Evolutionary conservation across 2,797 vertebrate genomes (phyloP), one percentile per base, ranked within the genome.

Genomic region (Oceanodroma leucorhoa): DNA sequence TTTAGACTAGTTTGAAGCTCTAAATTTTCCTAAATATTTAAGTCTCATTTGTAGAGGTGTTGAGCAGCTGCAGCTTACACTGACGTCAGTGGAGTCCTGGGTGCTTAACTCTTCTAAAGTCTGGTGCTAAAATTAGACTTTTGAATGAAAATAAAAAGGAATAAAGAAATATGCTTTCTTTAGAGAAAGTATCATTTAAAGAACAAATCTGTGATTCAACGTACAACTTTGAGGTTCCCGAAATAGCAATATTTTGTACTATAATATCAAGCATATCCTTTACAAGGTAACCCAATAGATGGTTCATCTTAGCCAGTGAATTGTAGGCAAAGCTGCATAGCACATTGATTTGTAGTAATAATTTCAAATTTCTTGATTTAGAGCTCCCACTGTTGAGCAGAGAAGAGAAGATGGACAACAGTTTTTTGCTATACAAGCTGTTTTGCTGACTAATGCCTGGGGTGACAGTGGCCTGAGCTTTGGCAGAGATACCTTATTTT

Each of bases 351-450:
- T 71, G 9, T 22, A 82, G 50, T 36, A 87, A 65, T 18, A 79
- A 66, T 92, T 93, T 79, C 66, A 66, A 40, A 34, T 75, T 46
- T 92, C 57, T 83, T 82, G 30, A 83, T 91, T 83, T 82, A 92
- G 71, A 85, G 16, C n/a, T 70, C 54, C 67, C 77, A 30, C 62
- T 89, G 30, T 76, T 92, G 41, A 93, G 41, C 34, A 54, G 40
- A 83, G 57, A 65, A 89, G 73, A 82, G 38, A 91, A 92, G 72
- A 79, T 27, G 54, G 45, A 83, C 41, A 94, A 71, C 36, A 78
- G 54, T 3, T 21, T 55, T 90, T 48, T 70, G 30, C 51, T 46
- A 36, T 6, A 54, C 17, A 83, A 64, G 41, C 2, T 34, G 30
- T 89, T 92, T 90, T 94, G 69, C 53, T 82, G 67, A 67, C 55